Evolutionary conservation across 2,888 invertebrate genomes (phyloP).

Genomic region (Bimastos eiseni): DNA sequence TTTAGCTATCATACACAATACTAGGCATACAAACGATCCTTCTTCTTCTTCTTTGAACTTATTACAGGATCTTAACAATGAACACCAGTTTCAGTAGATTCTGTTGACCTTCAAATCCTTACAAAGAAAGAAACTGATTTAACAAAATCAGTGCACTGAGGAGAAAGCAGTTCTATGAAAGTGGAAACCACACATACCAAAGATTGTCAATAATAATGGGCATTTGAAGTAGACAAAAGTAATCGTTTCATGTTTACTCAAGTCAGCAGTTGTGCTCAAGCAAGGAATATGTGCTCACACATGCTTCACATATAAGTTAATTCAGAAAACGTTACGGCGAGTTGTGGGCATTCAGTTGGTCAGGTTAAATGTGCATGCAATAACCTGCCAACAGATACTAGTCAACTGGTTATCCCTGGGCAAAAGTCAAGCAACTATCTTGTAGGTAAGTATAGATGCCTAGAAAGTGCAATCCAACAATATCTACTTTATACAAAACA

Average conservation of each 20-base stretch:
- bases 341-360: not conserved
- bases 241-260: not conserved
- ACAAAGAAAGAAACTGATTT: not conserved
- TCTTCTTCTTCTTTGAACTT: not conserved
- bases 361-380: not conserved
- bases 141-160: not conserved
- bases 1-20: not conserved
- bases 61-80: not conserved
- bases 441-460: too few species aligned
- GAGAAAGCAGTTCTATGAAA: not conserved
- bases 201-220: not conserved
- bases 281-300: not conserved
- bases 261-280: not conserved
- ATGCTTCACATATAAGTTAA: not conserved
- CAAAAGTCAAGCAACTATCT: too few species aligned
- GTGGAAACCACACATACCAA: not conserved
- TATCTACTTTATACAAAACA: too few species aligned
- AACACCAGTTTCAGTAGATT: not conserved
- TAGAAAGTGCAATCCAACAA: too few species aligned
- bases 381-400: not conserved
- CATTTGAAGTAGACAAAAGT: not conserved
- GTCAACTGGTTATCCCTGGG: not conserved
- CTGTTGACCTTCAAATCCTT: not conserved
- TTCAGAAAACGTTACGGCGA: not conserved
- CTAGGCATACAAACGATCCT: not conserved